Conservation (phyloP, 2,888 invertebrate species). For the Pycnomerus fuliginosus region DNA sequence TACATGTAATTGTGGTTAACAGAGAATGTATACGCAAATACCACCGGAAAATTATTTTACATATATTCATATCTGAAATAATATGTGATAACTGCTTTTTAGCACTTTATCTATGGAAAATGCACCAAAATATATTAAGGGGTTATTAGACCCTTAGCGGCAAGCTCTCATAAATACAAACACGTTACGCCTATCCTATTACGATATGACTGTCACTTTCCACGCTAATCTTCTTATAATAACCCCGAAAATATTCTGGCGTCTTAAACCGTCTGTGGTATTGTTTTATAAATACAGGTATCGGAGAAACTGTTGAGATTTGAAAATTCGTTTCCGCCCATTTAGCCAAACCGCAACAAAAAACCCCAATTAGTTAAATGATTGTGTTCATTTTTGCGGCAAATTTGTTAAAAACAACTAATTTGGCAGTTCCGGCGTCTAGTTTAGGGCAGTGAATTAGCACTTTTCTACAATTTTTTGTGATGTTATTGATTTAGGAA, state of each 20-base stretch:
- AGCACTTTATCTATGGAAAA: too few species aligned
- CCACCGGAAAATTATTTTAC: too few species aligned
- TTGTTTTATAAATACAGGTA: neutral
- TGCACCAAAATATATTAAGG: neutral
- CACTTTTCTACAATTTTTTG: slow-evolving; percentile 13
- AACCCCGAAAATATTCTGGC: slow-evolving; percentile 22
- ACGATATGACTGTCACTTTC: slow-evolving; percentile 48
- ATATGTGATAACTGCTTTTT: too few species aligned
- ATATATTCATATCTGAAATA: too few species aligned
- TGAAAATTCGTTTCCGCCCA: slow-evolving; percentile 6
- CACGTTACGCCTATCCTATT: slow-evolving; percentile 45
- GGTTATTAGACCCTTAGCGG: slow-evolving; percentile 28
- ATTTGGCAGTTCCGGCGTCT: slow-evolving; percentile 22
- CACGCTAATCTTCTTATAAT: slow-evolving; percentile 47
- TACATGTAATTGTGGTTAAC: neutral
- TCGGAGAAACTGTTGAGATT: neutral
- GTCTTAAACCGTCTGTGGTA: neutral
- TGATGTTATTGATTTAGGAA: slow-evolving; percentile 21
- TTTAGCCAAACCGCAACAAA: neutral
- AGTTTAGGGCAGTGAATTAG: slow-evolving; percentile 16
- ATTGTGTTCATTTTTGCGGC: slow-evolving; percentile 16
- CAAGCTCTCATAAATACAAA: slow-evolving; percentile 38
- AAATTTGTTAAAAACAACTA: slow-evolving; percentile 16
- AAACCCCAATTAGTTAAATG: slow-evolving; percentile 21
- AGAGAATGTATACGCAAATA: too few species aligned